Evolutionary conservation across 2,888 invertebrate genomes (phyloP), one percentile per base, ranked within the genome.

Genomic region (Megastigmus dorsalis): DNA sequence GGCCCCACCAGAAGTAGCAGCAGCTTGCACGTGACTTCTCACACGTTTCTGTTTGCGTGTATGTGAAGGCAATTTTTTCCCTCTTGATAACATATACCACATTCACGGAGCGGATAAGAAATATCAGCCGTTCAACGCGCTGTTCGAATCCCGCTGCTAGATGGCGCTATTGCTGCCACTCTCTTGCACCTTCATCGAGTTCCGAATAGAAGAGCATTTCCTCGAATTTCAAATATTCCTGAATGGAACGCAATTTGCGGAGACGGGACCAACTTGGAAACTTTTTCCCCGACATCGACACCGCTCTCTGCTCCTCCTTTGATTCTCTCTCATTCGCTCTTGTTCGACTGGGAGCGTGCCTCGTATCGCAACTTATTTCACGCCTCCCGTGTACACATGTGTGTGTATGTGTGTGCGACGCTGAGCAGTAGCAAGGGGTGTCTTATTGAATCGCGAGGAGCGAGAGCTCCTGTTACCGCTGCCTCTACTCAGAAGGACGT

Each of bases 191-290:
- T n/a, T n/a, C n/a, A n/a, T n/a, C n/a, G n/a, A n/a, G n/a, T n/a
- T n/a, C n/a, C n/a, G n/a, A n/a, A n/a, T n/a, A n/a, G n/a, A 38
- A 68, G 77, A 78, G 82, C 83, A 80, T 84, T 83, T 82, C 82
- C 78, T 79, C 83, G 83, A 82, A 84, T 85, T 84, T 83, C 83
- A 82, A 83, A 84, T 83, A 83, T 84, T 84, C 78, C 76, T 83
- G 84, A 85, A 85, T 84, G 79, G 84, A 81, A 82, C 79, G 85
- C 84, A 85, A 85, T 85, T 85, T 84, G 82, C 79, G 60, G 82
- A 79, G 80, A 81, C 80, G 74, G 78, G 75, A 79, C 77, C 76
- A 75, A 1, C 45, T 9, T 23, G 36, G 43, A 68, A 68, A 73
- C 74, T 79, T 81, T 79, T 78, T 38, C 55, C 57, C 10, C 28